Base-by-base conservation (phyloP, 2,113 vertebrate genomes). In the Anseranas semipalmata region DNA sequence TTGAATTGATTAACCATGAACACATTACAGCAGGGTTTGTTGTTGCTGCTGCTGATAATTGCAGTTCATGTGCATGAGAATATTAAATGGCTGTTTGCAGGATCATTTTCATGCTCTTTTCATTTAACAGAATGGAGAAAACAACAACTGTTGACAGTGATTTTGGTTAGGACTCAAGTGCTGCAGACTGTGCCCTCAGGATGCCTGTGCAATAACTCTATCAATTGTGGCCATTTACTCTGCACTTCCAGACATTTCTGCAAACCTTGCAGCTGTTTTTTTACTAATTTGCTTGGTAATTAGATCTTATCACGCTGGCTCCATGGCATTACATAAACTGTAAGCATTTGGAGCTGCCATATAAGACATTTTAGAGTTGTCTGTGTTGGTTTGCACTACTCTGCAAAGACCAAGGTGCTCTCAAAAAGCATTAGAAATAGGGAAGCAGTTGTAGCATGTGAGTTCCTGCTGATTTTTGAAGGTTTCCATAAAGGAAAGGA, bases 1-100 rank as follows among this genome's bases (percentile, higher is more conserved):
- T 98, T 56, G 95, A 95, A 98, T 97, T 91, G 98, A 98, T 98
- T 98, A 96, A 92, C 96, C 97, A 92, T 96, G 97, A 97, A 96
- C 93, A 86, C 88, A 68, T 97, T 96, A 96, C 93, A n/a, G 39
- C 77, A 15, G 96, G 88, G 96, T 85, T 94, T 87, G 91, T 95
- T 96, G 93, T 95, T 93, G 96, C 93, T 58, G 56, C 93, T 96
- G 93, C 67, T 88, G 95, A 12, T 97, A 96, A 97, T 94, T 97
- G 96, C 68, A 79, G 85, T 89, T 96, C 96, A 67, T 27, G 27
- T 71, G 89, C 66, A 74, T 46, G 65, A 73, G 95, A 93, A 96
- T 90, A 96, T 96, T 95, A 93, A 94, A 82, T 68, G 93, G 85
- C 90, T 93, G 96, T 90, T 94, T 87, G 72, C 62, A 93, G 94